A percentile compares a stretch with the other conserved stretches of the same genome.
These are phyloP conservation scores for Amyelois transitella DNA, from an alignment of 1,140 invertebrate species.

Conservation along the genomic window DNA sequence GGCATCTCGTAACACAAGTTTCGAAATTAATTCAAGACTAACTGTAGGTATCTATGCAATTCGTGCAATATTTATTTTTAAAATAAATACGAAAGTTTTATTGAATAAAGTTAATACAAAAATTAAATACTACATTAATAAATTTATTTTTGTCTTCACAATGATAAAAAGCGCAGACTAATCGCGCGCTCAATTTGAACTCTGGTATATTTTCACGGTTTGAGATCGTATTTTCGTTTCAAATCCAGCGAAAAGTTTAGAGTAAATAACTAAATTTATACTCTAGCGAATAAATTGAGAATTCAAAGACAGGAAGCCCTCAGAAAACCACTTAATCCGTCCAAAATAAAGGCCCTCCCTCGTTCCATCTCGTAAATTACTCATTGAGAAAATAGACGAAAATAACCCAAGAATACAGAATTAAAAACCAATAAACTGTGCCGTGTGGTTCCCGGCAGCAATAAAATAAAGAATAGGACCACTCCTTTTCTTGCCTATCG, in stretches of 20 bases:
- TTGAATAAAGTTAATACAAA: no score
- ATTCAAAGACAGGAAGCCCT: constrained; percentile 3
- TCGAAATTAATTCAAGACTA: no score
- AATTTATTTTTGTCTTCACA: no score
- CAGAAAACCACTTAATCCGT: constrained; percentile 34
- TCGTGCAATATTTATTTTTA: no score
- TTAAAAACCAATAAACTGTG: constrained; percentile 5
- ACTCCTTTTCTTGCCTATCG: no score
- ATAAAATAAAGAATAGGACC: no score
- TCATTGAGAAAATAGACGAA: constrained; percentile 7
- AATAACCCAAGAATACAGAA: constrained; percentile 6
- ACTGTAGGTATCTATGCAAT: no score
- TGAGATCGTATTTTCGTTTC: background rate
- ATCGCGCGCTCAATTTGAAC: background rate
- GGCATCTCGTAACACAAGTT: no score
- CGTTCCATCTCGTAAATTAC: constrained; percentile 16
- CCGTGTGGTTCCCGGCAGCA: no score
- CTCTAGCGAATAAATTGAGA: background rate
- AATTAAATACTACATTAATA: no score
- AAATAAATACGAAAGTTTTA: no score
- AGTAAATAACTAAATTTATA: background rate
- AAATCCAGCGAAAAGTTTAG: background rate
- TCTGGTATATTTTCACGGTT: background rate
- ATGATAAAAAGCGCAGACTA: no score
- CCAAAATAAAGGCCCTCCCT: constrained; percentile 27